These are phyloP conservation scores for Trichomycterus rosablanca DNA, from an alignment of 2,113 vertebrate species.

Conservation along the genomic window DNA sequence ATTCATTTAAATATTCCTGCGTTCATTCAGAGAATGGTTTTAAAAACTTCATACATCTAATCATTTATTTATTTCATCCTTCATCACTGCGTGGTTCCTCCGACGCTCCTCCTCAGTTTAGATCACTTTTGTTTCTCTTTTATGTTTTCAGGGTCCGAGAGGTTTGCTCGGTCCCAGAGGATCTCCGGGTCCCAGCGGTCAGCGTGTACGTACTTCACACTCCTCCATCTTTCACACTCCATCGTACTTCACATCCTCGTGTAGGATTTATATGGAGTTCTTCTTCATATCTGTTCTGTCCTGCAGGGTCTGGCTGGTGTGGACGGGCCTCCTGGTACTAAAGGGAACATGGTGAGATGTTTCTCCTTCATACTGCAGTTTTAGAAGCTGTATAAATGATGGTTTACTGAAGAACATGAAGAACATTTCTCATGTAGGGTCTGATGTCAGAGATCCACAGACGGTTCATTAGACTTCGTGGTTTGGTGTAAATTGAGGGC, in stretches of 20 bases:
- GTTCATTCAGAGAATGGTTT: too few relatives aligned
- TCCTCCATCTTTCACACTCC: neutral
- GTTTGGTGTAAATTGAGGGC: too few relatives aligned
- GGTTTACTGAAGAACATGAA: too few relatives aligned
- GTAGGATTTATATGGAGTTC: neutral
- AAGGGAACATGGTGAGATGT: conserved; percentile 91
- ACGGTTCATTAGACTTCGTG: too few relatives aligned
- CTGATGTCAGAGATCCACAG: too few relatives aligned
- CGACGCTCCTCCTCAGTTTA: too few relatives aligned
- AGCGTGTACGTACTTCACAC: conserved; percentile 76
- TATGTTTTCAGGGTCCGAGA: conserved; percentile 77
- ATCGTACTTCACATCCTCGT: neutral
- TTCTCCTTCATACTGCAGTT: neutral
- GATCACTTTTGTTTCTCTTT: conserved; percentile 1
- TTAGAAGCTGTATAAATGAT: too few relatives aligned
- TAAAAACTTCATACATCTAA: too few relatives aligned
- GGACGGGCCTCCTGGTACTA: conserved; percentile 88
- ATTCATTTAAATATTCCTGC: too few relatives aligned
- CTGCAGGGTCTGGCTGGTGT: conserved; percentile 88
- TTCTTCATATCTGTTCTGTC: conserved; percentile 38
- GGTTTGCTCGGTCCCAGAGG: conserved; percentile 91
- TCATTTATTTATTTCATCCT: too few relatives aligned
- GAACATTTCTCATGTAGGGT: too few relatives aligned
- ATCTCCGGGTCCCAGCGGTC: conserved; percentile 80
- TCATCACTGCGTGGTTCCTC: too few relatives aligned